phyloP scores from a whole-genome alignment of 2,113 vertebrate species.

The Pitta sordida region DNA sequence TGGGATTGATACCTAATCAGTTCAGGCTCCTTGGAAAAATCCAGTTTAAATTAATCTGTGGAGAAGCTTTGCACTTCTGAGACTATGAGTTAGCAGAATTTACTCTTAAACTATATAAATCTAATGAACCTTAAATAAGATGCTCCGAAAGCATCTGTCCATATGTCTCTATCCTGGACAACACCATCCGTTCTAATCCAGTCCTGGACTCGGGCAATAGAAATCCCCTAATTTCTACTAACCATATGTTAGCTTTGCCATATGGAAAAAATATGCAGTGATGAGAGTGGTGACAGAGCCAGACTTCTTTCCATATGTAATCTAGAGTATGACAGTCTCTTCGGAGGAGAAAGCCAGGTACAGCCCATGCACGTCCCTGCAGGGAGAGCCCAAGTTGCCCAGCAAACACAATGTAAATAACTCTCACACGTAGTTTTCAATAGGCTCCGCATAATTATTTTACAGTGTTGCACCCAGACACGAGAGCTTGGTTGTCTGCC shows the following conservation, averaged over 20 bases:
- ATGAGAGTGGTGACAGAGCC: slow-evolving; percentile 1
- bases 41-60: neutral
- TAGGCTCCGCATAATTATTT: neutral
- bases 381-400: neutral
- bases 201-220: neutral
- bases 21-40: slow-evolving; percentile 4
- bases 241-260: slow-evolving; percentile 14
- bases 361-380: neutral
- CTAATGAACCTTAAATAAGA: neutral
- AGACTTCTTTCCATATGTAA: neutral
- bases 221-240: slow-evolving; percentile 12
- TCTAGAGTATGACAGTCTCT: neutral
- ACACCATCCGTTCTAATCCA: neutral
- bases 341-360: neutral
- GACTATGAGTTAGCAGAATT: neutral
- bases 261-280: slow-evolving; percentile 18
- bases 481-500: neutral
- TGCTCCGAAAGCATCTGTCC: neutral
- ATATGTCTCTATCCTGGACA: neutral
- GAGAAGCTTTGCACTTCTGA: neutral
- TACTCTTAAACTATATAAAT: neutral
- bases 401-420: neutral
- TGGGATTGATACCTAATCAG: slow-evolving; percentile 14
- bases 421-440: neutral
- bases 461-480: neutral